Base-by-base conservation (phyloP, 2,888 invertebrate species). In the Watsonalla binaria region DNA sequence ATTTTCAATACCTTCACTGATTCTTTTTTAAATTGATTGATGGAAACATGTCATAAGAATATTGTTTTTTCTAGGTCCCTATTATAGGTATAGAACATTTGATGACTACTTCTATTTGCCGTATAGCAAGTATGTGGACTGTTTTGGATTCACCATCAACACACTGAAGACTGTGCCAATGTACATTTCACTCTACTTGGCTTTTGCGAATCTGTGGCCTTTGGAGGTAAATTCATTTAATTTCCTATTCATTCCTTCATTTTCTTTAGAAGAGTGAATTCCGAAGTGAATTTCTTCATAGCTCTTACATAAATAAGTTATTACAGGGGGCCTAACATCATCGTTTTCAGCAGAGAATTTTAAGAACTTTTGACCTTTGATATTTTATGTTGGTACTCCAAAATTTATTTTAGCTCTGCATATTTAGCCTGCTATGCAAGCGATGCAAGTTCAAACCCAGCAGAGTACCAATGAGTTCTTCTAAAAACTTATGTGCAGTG, bases 41-140 rank as follows among this genome's bases (percentile, higher is more conserved):
- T 11, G 14, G 2, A 24, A 24, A 24, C 24, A 24, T 1, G 24
- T 24, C 24, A 24, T 24, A 51, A 39, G 6, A 53, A 35, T 57
- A 48, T 59, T 51, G n/a, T n/a, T 47, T 57, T 59, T 91, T 92
- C 56, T 84, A 98, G 98, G 99, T 55, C 99, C 99, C 0, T 99
- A 97, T 80, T 98, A 95, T 83, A 94, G 96, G 51, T 99, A 97
- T 78, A 93, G 96, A 70, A 97, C 97, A 7, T 97, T 95, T 76
- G 92, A 93, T 74, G 98, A 98, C 77, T 96, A 94, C 80, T 92
- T 96, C 65, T 81, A 93, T 48, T 85, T 93, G 58, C 94, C 95
- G 5, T 96, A 93, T 70, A 90, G 92, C 58, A 90, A 93, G 68
- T 88, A 93, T 81, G 94, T 92, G 0, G 91, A 94, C 58, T 93